Conservation (phyloP, 2,888 invertebrate species). For the Acleris emargana region DNA sequence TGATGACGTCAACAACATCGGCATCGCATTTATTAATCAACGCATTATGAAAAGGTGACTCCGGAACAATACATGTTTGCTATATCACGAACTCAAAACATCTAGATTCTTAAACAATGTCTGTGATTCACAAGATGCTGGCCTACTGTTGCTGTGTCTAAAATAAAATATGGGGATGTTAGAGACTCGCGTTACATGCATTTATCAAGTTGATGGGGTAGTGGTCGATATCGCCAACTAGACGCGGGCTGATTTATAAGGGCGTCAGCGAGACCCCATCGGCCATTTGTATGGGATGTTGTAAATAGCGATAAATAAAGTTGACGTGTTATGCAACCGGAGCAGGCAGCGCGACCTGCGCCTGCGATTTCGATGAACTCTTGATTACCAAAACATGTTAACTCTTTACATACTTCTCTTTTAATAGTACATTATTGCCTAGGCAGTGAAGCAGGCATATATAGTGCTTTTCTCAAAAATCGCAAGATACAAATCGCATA, state of each 20-base stretch:
- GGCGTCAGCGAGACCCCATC: conserved; percentile 62
- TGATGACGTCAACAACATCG: too few species aligned
- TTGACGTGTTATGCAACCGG: conserved; percentile 36
- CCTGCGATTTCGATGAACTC: conserved; percentile 11
- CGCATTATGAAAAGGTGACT: too few species aligned
- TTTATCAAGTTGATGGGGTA: conserved; percentile 73
- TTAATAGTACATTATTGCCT: too few species aligned
- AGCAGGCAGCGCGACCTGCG: conserved; percentile 4
- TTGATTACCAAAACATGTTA: neutral
- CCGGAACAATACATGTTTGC: too few species aligned
- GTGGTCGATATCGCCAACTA: conserved; percentile 59
- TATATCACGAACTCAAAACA: too few species aligned
- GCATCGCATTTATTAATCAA: too few species aligned
- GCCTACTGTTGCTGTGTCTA: conserved; percentile 31
- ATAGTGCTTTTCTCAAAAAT: too few species aligned
- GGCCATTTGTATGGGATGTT: conserved; percentile 58
- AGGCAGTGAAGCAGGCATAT: too few species aligned
- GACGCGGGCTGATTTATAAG: conserved; percentile 64
- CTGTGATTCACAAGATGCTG: neutral
- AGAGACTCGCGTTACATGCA: conserved; percentile 62
- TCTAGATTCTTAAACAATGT: too few species aligned
- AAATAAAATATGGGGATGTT: conserved; percentile 47
- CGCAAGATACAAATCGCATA: too few species aligned
- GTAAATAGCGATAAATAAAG: conserved; percentile 55
- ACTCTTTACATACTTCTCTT: neutral